Conservation (phyloP, 2,797 vertebrate species). For the Chloroceryle amazona region DNA sequence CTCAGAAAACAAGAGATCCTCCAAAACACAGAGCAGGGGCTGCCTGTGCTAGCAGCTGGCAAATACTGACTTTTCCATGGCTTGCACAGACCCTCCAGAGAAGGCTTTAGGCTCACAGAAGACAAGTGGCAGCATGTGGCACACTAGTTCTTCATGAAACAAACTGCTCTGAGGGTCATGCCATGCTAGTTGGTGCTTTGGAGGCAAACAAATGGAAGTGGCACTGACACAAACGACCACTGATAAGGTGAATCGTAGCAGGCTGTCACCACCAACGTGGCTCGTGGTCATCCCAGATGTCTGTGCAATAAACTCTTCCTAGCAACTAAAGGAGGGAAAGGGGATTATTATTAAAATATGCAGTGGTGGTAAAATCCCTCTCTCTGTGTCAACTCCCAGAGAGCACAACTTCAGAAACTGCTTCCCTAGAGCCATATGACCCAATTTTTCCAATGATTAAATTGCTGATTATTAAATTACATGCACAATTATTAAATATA, state of each 20-base stretch:
- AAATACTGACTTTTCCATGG: neutral
- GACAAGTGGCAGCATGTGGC: neutral
- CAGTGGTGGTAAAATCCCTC: slow-evolving; percentile 48
- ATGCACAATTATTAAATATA: slow-evolving; percentile 51
- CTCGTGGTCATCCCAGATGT: neutral
- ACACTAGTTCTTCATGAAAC: neutral
- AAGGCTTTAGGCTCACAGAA: neutral
- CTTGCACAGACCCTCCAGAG: neutral
- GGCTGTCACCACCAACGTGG: neutral
- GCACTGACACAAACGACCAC: neutral
- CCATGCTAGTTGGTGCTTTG: neutral
- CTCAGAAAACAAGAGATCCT: neutral
- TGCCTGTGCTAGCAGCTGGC: neutral
- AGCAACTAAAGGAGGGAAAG: neutral
- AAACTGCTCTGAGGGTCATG: neutral
- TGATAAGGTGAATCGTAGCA: neutral
- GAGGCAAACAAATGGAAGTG: neutral
- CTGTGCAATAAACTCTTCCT: slow-evolving; percentile 10
- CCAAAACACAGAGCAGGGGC: neutral
- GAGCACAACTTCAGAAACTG: slow-evolving; percentile 56
- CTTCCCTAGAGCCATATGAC: slow-evolving; percentile 55
- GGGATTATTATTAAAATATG: slow-evolving; percentile 45
- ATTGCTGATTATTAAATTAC: slow-evolving; percentile 63
- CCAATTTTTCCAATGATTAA: slow-evolving; percentile 65
- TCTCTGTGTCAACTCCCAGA: slow-evolving; percentile 26